Evolutionary conservation across 2,113 vertebrate species (phyloP).

Genomic region (Rhea pennata): DNA sequence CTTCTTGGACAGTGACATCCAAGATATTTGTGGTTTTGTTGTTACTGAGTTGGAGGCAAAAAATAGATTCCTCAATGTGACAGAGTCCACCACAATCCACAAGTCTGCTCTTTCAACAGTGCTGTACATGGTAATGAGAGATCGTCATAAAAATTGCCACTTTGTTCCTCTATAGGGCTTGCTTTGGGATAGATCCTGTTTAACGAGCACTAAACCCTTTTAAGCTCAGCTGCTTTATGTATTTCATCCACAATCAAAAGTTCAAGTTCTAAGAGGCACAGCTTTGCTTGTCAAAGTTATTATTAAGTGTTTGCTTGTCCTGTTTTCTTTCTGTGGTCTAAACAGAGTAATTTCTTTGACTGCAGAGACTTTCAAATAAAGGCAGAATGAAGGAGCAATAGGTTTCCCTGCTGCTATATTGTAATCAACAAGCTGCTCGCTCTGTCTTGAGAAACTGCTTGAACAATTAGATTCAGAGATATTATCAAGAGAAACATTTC

Average conservation of each 20-base stretch:
- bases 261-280: neutral
- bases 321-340: neutral
- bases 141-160: neutral
- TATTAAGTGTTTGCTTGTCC: conserved; percentile 20
- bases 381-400: neutral
- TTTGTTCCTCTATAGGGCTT: neutral
- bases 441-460: conserved; percentile 9
- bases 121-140: neutral
- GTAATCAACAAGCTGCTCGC: neutral
- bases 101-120: neutral
- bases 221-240: neutral
- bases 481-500: conserved; percentile 20
- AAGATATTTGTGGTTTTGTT: neutral
- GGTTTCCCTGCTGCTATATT: neutral
- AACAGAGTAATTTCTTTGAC: neutral
- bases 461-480: conserved; percentile 31
- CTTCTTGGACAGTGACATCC: neutral
- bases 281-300: neutral
- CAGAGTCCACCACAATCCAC: neutral
- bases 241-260: neutral
- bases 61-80: neutral
- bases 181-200: neutral
- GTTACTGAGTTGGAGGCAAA: neutral
- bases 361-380: conserved; percentile 2
- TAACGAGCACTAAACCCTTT: neutral